Evolutionary conservation across 2,797 vertebrate species (phyloP).

Genomic region (Morus bassanus): DNA sequence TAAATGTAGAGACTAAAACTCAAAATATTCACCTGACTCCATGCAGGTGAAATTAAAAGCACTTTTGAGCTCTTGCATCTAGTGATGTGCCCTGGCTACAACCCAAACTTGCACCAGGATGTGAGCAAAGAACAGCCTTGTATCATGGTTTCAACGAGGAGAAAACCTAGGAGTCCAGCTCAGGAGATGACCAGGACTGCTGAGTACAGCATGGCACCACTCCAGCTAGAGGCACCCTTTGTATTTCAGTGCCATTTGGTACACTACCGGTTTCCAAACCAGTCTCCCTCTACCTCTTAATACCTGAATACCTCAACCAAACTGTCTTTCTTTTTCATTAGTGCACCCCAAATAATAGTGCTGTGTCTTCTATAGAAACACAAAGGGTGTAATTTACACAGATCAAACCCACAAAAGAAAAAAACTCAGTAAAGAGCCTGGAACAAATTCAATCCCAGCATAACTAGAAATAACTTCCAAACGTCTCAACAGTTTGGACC

Average conservation of each 20-base stretch:
- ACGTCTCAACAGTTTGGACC: background rate
- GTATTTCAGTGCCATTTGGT: background rate
- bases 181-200: background rate
- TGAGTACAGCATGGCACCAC: background rate
- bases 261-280: background rate
- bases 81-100: background rate
- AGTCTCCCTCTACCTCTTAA: background rate
- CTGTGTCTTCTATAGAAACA: background rate
- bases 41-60: background rate
- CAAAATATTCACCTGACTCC: background rate
- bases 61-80: background rate
- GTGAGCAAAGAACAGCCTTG: background rate
- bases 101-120: background rate
- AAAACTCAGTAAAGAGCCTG: background rate
- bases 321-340: background rate
- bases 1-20: background rate
- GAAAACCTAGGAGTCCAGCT: background rate
- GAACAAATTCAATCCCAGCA: background rate
- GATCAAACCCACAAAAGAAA: background rate
- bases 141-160: background rate
- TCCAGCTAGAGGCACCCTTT: background rate
- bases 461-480: background rate
- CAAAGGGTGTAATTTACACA: background rate
- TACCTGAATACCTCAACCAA: background rate
- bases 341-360: background rate